Conservation (phyloP, 2,113 vertebrate genomes). For the Chloropsis cyanopogon region DNA sequence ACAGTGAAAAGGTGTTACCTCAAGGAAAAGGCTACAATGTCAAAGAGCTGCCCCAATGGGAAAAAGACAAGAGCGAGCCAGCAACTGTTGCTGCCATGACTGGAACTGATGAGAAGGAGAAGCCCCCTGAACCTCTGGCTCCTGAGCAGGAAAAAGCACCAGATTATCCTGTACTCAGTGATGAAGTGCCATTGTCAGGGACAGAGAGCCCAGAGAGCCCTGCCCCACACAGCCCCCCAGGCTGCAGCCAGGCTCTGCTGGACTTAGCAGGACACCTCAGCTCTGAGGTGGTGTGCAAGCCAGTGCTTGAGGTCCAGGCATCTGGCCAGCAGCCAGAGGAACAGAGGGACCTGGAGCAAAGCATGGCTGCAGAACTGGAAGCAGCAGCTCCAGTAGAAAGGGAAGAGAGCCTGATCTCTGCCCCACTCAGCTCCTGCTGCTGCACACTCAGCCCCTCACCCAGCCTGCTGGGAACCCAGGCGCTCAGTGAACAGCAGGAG, state of each 20-base stretch:
- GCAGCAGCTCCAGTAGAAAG: background rate
- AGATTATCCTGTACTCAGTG: background rate
- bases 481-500: background rate
- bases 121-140: background rate
- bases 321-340: background rate
- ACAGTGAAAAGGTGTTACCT: background rate
- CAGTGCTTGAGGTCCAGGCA: background rate
- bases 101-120: background rate
- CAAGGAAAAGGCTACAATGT: background rate
- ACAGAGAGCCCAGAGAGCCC: background rate
- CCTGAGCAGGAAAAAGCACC: background rate
- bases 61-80: background rate
- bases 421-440: background rate
- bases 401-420: rapidly evolving
- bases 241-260: background rate
- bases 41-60: background rate
- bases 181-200: background rate
- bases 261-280: background rate
- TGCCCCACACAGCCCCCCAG: background rate
- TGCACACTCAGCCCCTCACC: background rate
- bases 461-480: background rate
- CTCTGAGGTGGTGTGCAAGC: background rate
- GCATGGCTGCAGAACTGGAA: background rate
- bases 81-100: background rate
- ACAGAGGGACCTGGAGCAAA: background rate